Percentiles rank a stretch among this genome's conserved stretches.
phyloP scores from a whole-genome alignment of 2,797 vertebrate genomes.

The Neoniphon sammara region DNA sequence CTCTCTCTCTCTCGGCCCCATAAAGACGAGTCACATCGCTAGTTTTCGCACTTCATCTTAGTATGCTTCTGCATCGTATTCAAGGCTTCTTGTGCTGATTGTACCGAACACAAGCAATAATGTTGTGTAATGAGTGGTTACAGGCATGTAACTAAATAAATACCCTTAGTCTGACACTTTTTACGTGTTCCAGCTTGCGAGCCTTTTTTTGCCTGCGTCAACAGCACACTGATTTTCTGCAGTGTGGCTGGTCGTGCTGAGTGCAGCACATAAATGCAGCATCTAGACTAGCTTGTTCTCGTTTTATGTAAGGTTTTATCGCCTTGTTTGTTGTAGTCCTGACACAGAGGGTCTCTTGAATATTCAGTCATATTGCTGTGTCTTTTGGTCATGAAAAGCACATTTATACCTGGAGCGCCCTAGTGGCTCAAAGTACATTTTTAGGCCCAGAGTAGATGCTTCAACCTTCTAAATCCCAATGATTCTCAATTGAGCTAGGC shows the following conservation, averaged over 20 bases:
- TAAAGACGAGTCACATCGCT: slow-evolving; percentile 1
- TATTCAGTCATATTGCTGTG: slow-evolving; percentile 17
- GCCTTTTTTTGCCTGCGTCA: slow-evolving; percentile 56
- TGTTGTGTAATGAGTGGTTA: slow-evolving; percentile 69
- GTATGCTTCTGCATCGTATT: slow-evolving; percentile 22
- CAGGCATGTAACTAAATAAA: slow-evolving; percentile 63
- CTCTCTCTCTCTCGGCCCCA: not conserved
- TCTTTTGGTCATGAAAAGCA: slow-evolving; percentile 26
- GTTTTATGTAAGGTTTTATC: slow-evolving; percentile 43
- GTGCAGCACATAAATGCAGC: slow-evolving; percentile 64
- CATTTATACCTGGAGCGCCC: slow-evolving; percentile 8
- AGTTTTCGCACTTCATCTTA: slow-evolving; percentile 22
- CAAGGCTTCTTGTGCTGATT: slow-evolving; percentile 1
- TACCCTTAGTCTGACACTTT: slow-evolving; percentile 62
- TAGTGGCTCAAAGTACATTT: slow-evolving; percentile 11
- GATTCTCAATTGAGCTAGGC: slow-evolving; percentile 51
- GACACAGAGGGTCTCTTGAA: slow-evolving; percentile 39
- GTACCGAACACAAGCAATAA: slow-evolving; percentile 52
- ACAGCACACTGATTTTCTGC: slow-evolving; percentile 68
- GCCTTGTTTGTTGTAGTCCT: slow-evolving; percentile 4
- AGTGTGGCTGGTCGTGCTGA: slow-evolving; percentile 59
- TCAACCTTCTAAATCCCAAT: slow-evolving; percentile 52
- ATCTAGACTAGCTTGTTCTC: slow-evolving; percentile 22
- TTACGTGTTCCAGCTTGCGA: slow-evolving; percentile 49
- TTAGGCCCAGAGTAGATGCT: slow-evolving; percentile 16